Percentiles rank a stretch among this genome's conserved stretches.
phyloP scores from a whole-genome alignment of 2,888 invertebrate species.

The Hydrotaea cyrtoneurina region DNA sequence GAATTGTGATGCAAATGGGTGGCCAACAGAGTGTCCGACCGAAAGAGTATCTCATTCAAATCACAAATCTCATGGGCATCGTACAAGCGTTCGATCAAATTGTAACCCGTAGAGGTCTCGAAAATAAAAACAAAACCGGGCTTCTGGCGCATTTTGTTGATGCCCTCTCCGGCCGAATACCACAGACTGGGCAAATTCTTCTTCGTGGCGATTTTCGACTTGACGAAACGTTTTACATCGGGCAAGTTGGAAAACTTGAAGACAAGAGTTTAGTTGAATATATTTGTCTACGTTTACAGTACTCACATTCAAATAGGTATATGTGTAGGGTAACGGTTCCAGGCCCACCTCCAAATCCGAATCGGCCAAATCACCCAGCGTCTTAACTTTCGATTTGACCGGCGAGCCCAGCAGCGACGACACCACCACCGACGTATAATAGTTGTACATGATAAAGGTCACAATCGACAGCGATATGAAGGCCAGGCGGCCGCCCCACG shows the following conservation, averaged over 20 bases:
- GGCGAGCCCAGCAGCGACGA: slow-evolving; percentile 84
- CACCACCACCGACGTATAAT: slow-evolving; percentile 85
- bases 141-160: slow-evolving; percentile 72
- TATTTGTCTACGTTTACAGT: too few relatives aligned
- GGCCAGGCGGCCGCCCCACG: slow-evolving; percentile 79
- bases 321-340: slow-evolving; percentile 80
- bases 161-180: slow-evolving; percentile 73
- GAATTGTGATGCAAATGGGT: slow-evolving; percentile 73
- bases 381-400: slow-evolving; percentile 81
- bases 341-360: slow-evolving; percentile 83
- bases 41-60: slow-evolving; percentile 76
- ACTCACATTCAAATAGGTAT: slow-evolving; percentile 74
- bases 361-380: slow-evolving; percentile 82
- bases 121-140: slow-evolving; percentile 77
- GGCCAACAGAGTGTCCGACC: slow-evolving; percentile 72
- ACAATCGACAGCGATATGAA: slow-evolving; percentile 75
- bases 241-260: slow-evolving; percentile 64
- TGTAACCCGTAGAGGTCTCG: slow-evolving; percentile 74
- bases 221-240: slow-evolving; percentile 72
- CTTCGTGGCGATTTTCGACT: slow-evolving; percentile 72
- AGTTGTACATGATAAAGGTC: slow-evolving; percentile 83
- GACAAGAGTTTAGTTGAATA: not conserved
- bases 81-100: slow-evolving; percentile 74
- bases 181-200: slow-evolving; percentile 72
- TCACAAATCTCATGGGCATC: slow-evolving; percentile 79